A percentile compares a stretch with the other conserved stretches of the same genome.
phyloP scores from a whole-genome alignment of 2,797 vertebrate genomes.

The Mus minutoides region DNA sequence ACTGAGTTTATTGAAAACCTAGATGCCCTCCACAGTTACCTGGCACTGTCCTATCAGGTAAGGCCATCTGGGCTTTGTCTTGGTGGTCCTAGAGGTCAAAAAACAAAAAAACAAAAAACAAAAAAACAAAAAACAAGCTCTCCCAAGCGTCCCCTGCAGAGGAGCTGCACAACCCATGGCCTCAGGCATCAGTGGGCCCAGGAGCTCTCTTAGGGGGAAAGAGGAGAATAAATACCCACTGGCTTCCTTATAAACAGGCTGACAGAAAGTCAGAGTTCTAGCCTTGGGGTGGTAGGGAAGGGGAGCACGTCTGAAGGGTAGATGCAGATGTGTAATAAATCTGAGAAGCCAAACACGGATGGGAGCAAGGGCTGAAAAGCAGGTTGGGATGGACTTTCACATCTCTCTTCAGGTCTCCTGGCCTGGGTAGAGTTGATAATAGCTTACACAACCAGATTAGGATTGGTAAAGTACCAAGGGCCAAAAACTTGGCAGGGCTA shows the following conservation, averaged over 20 bases:
- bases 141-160: rapidly evolving
- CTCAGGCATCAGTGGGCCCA: neutral
- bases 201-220: neutral
- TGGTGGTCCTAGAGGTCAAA: neutral
- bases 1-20: slow-evolving; percentile 91
- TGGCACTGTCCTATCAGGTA: slow-evolving; percentile 91
- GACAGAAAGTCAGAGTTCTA: neutral
- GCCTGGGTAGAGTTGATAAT: slow-evolving; percentile 63
- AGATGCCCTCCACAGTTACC: slow-evolving; percentile 91
- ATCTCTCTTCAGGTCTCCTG: slow-evolving; percentile 58
- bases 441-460: slow-evolving; percentile 45
- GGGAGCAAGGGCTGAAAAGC: slow-evolving; percentile 21
- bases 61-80: neutral
- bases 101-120: too few relatives aligned
- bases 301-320: neutral
- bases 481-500: neutral
- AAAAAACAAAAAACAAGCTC: neutral
- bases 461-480: slow-evolving; percentile 38
- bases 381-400: slow-evolving; percentile 60
- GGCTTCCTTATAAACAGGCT: neutral
- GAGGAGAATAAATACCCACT: neutral
- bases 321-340: neutral
- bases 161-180: neutral
- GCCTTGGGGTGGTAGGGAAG: neutral
- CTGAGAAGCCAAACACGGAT: neutral